These are phyloP conservation scores for Zootoca vivipara DNA, from an alignment of 2,113 vertebrate species.

Conservation along the genomic window DNA sequence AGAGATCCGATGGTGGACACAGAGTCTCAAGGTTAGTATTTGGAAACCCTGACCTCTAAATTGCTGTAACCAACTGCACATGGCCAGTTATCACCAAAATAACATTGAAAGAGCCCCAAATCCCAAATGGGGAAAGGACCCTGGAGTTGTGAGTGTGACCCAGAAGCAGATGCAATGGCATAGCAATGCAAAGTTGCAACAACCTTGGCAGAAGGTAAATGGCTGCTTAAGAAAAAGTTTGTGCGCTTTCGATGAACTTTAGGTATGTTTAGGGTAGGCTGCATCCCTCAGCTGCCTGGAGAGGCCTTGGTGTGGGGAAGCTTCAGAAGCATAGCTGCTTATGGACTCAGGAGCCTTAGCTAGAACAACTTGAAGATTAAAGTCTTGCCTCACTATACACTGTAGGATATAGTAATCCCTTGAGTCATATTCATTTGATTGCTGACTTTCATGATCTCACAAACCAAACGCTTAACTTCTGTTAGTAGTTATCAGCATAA, in stretches of 20 bases:
- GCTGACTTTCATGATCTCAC: neutral
- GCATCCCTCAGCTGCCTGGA: neutral
- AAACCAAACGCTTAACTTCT: neutral
- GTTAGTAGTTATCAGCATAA: neutral
- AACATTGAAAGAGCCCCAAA: too few species aligned
- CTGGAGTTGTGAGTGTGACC: neutral
- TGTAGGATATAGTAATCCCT: conserved; percentile 17
- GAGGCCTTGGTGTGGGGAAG: neutral
- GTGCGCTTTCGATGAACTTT: too few species aligned
- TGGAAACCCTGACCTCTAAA: neutral
- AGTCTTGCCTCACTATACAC: conserved; percentile 37
- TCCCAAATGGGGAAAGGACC: too few species aligned
- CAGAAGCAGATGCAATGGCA: neutral
- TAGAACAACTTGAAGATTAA: conserved; percentile 25
- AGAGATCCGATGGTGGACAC: neutral
- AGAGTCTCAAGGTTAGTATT: neutral
- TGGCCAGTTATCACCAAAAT: neutral
- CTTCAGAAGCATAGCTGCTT: neutral
- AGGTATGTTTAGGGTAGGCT: neutral
- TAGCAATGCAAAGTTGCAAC: neutral
- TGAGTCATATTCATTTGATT: conserved; percentile 11
- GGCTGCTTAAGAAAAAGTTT: too few species aligned
- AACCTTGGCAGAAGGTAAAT: neutral
- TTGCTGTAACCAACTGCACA: neutral
- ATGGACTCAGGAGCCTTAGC: neutral